phyloP scores from a whole-genome alignment of 2,888 invertebrate species.

The Cyaniris semiargus region DNA sequence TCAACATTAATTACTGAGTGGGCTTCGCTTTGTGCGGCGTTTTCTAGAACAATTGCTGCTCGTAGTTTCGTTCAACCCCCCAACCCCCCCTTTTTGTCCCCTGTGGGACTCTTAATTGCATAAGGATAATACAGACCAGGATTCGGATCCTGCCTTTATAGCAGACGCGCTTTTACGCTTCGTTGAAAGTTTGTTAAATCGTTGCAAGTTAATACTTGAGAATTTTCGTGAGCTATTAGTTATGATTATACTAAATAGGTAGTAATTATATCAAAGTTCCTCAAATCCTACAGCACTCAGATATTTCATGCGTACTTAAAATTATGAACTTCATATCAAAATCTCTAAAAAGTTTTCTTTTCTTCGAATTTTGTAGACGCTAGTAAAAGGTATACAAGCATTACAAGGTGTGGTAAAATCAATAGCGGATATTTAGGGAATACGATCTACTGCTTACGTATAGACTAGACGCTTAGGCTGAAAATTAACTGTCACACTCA shows the following conservation, averaged over 20 bases:
- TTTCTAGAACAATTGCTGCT: conserved; percentile 42
- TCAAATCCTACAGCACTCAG: no score
- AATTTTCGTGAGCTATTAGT: background rate
- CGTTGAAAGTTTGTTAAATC: background rate
- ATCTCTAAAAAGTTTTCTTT: no score
- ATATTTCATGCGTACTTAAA: no score
- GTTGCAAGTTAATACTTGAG: background rate
- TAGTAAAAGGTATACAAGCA: no score
- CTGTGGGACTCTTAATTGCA: background rate
- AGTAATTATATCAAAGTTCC: no score
- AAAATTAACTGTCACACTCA: no score
- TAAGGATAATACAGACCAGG: conserved; percentile 1
- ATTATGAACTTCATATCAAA: no score
- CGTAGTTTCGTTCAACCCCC: conserved; percentile 37
- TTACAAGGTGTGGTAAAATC: no score
- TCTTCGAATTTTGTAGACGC: no score
- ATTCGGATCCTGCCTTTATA: background rate
- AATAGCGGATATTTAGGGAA: no score
- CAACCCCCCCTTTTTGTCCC: background rate
- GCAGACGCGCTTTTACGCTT: background rate
- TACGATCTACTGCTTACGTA: no score
- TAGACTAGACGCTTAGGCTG: no score
- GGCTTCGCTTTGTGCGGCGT: conserved; percentile 37
- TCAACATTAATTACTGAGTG: conserved; percentile 30
- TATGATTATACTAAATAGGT: background rate